A percentile compares a stretch with the other conserved stretches of the same genome.
Conservation (phyloP, 2,113 vertebrate species). For the Pterocles burchelli region DNA sequence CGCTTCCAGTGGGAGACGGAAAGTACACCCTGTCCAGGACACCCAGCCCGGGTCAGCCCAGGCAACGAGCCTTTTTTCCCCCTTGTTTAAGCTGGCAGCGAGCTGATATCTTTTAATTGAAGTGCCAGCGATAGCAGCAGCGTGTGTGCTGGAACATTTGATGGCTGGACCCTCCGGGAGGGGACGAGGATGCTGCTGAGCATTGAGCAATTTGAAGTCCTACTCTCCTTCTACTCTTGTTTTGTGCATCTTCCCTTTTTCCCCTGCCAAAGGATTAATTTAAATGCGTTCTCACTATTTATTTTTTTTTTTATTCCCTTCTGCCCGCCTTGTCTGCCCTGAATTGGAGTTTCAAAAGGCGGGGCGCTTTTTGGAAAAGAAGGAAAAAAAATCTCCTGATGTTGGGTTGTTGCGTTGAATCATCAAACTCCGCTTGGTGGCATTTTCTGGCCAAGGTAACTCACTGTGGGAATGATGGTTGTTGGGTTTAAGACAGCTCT, state of each 20-base stretch:
- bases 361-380: no score
- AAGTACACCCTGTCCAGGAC: slow-evolving; percentile 31
- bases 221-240: not conserved
- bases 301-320: not conserved
- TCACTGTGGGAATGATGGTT: not conserved
- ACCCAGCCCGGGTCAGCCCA: not conserved
- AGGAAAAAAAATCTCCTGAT: not conserved
- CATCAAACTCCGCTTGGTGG: not conserved
- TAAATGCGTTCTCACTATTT: not conserved
- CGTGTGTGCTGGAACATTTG: not conserved
- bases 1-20: not conserved
- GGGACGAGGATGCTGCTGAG: not conserved
- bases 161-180: accelerated
- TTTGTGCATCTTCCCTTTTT: not conserved
- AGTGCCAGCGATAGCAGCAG: not conserved
- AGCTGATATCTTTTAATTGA: not conserved
- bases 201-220: not conserved
- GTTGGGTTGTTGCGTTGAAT: not conserved
- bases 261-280: not conserved
- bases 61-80: not conserved
- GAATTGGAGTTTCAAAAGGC: no score
- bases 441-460: not conserved
- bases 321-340: no score
- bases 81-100: not conserved
- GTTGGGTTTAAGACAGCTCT: not conserved